phyloP scores from a whole-genome alignment of 2,113 vertebrate species.

The Pampusana beccarii region DNA sequence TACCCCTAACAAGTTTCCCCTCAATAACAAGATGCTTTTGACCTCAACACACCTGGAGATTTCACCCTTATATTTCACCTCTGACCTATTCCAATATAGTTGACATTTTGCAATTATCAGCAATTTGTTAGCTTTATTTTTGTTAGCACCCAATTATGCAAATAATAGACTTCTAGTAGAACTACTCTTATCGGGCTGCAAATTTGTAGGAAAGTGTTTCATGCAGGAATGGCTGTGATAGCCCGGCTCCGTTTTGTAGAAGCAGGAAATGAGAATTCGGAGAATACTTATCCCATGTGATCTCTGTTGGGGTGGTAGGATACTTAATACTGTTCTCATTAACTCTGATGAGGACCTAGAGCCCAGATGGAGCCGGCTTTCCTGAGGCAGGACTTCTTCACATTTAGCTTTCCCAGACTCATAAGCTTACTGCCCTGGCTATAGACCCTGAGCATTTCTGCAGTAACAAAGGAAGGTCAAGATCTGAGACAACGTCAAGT shows the following conservation, averaged over 20 bases:
- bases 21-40: conserved; percentile 58
- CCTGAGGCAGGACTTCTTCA: neutral
- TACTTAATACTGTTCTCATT: neutral
- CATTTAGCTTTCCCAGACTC: neutral
- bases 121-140: conserved; percentile 88
- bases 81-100: conserved; percentile 72
- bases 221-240: neutral
- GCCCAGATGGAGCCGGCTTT: neutral
- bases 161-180: conserved; percentile 11
- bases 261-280: conserved; percentile 4
- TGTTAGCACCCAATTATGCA: conserved; percentile 83
- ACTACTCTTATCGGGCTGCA: neutral
- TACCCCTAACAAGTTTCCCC: conserved; percentile 48
- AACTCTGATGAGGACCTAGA: neutral
- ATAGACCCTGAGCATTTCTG: neutral
- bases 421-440: neutral
- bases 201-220: neutral
- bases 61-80: conserved; percentile 71
- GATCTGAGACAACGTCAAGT: neutral
- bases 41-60: conserved; percentile 82
- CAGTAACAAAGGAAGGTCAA: neutral
- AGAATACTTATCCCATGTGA: neutral
- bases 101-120: conserved; percentile 83
- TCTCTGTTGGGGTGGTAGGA: neutral
- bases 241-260: neutral